A percentile compares a stretch with the other conserved stretches of the same genome.
Conservation (phyloP, 1,140 invertebrate genomes). For the Euura saliciscinereae region DNA sequence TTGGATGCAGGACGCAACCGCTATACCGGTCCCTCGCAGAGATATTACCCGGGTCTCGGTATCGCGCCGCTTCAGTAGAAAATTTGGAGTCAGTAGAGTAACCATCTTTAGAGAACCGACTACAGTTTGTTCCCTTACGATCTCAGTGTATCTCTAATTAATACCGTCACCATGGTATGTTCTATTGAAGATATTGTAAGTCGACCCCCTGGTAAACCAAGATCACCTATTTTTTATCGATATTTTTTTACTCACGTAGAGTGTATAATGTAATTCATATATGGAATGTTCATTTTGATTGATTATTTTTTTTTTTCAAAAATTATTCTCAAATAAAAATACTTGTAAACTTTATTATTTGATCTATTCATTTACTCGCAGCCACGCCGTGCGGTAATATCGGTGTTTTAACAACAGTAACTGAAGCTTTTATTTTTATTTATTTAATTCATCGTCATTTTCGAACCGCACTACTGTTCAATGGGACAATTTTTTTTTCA, state of each 20-base stretch:
- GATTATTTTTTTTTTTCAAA: not conserved
- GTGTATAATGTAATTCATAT: not conserved
- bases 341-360: not conserved
- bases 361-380: not conserved
- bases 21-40: slow-evolving; percentile 49
- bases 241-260: slow-evolving; percentile 12
- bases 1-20: slow-evolving; percentile 42
- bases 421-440: not conserved
- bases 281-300: not conserved
- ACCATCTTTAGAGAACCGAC: slow-evolving; percentile 4
- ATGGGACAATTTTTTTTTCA: not conserved
- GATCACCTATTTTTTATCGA: slow-evolving; percentile 44
- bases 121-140: not conserved
- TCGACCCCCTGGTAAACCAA: slow-evolving; percentile 56
- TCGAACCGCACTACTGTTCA: not conserved
- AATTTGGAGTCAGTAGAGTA: slow-evolving; percentile 2
- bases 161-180: slow-evolving; percentile 53
- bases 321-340: not conserved
- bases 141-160: not conserved
- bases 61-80: slow-evolving; percentile 36
- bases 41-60: slow-evolving; percentile 49
- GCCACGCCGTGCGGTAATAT: not conserved
- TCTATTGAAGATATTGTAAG: slow-evolving; percentile 58
- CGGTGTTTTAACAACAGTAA: not conserved
- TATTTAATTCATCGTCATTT: not conserved